These are phyloP conservation scores for Xiphophorus maculatus DNA, from an alignment of 2,113 vertebrate species.

Conservation along the genomic window DNA sequence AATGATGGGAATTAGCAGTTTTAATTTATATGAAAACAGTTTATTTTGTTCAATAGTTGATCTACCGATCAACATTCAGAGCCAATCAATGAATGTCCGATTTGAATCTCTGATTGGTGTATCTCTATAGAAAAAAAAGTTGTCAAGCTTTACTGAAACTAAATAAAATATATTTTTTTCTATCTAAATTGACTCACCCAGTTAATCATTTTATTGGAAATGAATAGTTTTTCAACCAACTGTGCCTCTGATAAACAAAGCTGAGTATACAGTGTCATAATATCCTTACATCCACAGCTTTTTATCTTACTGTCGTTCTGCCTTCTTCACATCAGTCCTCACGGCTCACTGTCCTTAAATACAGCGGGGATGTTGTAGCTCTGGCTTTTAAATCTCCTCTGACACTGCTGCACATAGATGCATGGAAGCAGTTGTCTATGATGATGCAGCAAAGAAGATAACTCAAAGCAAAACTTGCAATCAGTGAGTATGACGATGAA, in stretches of 20 bases:
- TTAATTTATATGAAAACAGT: not conserved
- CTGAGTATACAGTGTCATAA: slow-evolving; percentile 27
- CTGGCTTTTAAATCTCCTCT: slow-evolving; percentile 34
- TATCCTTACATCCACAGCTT: not conserved
- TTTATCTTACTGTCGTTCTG: slow-evolving; percentile 8
- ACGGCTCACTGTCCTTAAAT: slow-evolving; percentile 21
- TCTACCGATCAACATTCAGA: not conserved
- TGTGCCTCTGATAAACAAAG: slow-evolving; percentile 41
- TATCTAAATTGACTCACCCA: not conserved
- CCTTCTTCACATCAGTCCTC: slow-evolving; percentile 33
- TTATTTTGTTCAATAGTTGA: not conserved
- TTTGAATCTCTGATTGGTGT: too few relatives aligned
- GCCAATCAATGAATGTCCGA: not conserved
- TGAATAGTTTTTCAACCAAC: slow-evolving; percentile 35
- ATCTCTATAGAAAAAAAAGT: not conserved
- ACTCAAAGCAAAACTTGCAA: slow-evolving; percentile 34
- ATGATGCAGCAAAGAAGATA: not conserved
- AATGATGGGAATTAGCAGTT: too few relatives aligned
- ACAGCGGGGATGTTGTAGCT: slow-evolving; percentile 37
- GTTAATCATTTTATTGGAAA: slow-evolving; percentile 31
- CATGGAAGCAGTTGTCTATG: not conserved
- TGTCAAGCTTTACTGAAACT: not conserved
- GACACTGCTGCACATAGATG: slow-evolving; percentile 32
- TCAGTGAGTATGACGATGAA: slow-evolving; percentile 51
- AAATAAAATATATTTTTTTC: too few relatives aligned